Evolutionary conservation across 2,888 invertebrate species (phyloP).

Genomic region (Sarcophaga subvicina): DNA sequence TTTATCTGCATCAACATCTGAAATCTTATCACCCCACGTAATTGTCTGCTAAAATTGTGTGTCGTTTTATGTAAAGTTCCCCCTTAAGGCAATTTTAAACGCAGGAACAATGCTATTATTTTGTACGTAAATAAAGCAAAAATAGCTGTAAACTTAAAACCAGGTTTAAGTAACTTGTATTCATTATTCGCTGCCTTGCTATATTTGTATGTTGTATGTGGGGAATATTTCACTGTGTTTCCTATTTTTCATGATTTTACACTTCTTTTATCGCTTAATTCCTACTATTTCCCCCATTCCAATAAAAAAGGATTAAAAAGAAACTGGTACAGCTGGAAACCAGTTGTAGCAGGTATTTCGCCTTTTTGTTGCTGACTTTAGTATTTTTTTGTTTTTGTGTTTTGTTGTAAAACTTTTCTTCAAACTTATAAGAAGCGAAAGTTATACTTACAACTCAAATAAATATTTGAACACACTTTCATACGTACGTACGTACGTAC

Average conservation of each 20-base stretch:
- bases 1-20: too few species aligned
- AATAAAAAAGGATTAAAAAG: slow-evolving; percentile 57
- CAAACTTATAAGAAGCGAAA: slow-evolving; percentile 52
- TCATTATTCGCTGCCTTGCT: slow-evolving; percentile 12
- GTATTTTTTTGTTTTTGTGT: background rate
- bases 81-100: background rate
- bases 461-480: background rate
- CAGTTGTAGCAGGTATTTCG: slow-evolving; percentile 45
- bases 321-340: slow-evolving; percentile 45
- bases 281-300: background rate
- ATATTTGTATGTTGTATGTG: background rate
- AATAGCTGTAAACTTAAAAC: background rate
- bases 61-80: background rate
- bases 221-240: background rate
- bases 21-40: too few species aligned
- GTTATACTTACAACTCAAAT: slow-evolving; percentile 20
- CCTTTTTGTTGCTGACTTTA: slow-evolving; percentile 3
- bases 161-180: slow-evolving; percentile 23
- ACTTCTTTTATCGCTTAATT: too few species aligned
- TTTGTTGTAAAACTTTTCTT: slow-evolving; percentile 46
- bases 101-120: background rate
- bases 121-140: background rate
- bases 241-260: too few species aligned
- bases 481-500: background rate
- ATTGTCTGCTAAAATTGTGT: background rate